Evolutionary conservation across 2,113 vertebrate genomes (phyloP), one percentile per base, ranked within the genome.

Genomic region (Myotis lucifugus): DNA sequence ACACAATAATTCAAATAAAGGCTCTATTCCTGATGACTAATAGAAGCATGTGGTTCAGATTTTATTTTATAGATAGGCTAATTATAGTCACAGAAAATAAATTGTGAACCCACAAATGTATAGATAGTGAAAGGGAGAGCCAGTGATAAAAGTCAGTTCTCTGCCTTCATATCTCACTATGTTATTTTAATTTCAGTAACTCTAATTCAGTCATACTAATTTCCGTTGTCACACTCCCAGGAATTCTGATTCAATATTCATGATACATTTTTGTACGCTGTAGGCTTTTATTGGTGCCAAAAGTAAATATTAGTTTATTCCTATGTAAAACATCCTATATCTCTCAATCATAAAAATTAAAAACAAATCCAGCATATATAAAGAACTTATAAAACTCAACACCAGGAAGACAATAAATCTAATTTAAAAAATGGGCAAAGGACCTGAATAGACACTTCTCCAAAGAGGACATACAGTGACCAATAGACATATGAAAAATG

Each of bases 251-350:
- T 93, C 42, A 81, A 84, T 88, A 40, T 70, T 6, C 46, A n/a
- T 84, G 61, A 66, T 21, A 54, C 32, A 34, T 76, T 76, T 82
- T 85, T 89, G 32, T 77, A 70, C 46, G 73, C 27, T 69, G 72
- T 25, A 74, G 42, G 9, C 29, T 92, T 87, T 83, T 69, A 64
- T 81, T 67, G 17, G 12, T 81, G 19, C 48, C 17, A 23, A 64
- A 92, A 76, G 46, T 79, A 90, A 88, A 85, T 90, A 76, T 61
- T 92, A 34, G 8, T 79, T 87, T 94, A 72, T 85, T 91, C 14
- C 18, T 82, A 4, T 32, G 54, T 86, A 72, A 88, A 96, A 54
- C 8, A 77, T 67, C 14, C 29, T 12, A 61, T 93, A 72, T 56
- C 0, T 61, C 21, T 32, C 85, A 37, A 66, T 70, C 1, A n/a